Evolutionary conservation across 2,113 vertebrate species (phyloP), one percentile per base, ranked within the genome.

Genomic region (Syrmaticus mikado): DNA sequence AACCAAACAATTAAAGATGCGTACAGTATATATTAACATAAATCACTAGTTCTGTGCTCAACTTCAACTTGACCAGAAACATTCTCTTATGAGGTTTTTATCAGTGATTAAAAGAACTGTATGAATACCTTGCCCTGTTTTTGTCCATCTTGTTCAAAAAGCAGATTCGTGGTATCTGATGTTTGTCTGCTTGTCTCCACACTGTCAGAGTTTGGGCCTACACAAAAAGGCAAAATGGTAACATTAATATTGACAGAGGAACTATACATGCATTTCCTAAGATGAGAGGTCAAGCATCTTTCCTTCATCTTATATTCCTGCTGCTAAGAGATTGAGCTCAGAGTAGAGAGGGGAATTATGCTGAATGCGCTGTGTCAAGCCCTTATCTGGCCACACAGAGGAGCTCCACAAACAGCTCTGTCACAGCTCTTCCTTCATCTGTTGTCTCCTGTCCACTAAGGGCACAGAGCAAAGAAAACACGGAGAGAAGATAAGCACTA

Each of bases 131-230:
- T 87, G 99, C 99, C 91, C 97, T 98, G 87, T 66, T 97, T 96
- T 99, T 99, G 94, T 99, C 99, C 99, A 99, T 99, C 96, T 99
- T 99, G 96, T 99, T 99, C 77, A 99, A 97, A 97, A 99, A 99
- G 85, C 99, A 99, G 82, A 99, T 96, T 57, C 99, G 98, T 38
- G 99, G 99, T 75, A 99, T 95, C n/a, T 97, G 97, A 95, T 99
- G 98, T 90, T 98, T 99, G 95, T 99, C 98, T 12, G 99, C 99
- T 97, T 99, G 99, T 55, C 98, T 98, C 99, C 99, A 99, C 45
- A 99, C 99, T 1, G 99, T 99, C 92, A 99, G 91, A 72, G 99
- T 99, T 91, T 99, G 99, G 89, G 99, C 99, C 99, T 99, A 97
- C 86, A 76, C 55, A 91, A 90, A 96, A 67, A 87, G 8, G 81